Evolutionary conservation across 2,888 invertebrate species (phyloP).

Genomic region (Agrilus cyanescens): DNA sequence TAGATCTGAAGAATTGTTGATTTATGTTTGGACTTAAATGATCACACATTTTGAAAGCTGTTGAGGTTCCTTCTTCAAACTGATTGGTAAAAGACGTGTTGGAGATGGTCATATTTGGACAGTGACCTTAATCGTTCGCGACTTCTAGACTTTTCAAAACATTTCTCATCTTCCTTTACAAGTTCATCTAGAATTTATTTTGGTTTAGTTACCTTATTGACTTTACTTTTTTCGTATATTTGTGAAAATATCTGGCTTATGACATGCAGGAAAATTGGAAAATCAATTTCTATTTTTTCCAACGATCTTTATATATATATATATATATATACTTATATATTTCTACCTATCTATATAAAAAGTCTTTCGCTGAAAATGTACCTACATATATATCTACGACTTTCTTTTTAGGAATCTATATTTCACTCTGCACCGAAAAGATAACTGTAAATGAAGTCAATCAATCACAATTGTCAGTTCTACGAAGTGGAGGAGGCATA

Average conservation of each 20-base stretch:
- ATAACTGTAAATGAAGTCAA: constrained; percentile 29
- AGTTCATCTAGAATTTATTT: too few species aligned
- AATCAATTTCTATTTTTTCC: too few species aligned
- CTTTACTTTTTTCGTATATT: too few species aligned
- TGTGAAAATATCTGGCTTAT: too few species aligned
- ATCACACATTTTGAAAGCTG: constrained; percentile 8
- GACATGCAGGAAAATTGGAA: too few species aligned
- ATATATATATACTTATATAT: too few species aligned
- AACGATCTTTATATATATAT: neutral
- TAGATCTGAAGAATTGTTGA: constrained; percentile 10
- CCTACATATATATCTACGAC: neutral
- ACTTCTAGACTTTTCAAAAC: neutral
- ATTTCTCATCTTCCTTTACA: neutral
- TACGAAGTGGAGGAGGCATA: constrained; percentile 10
- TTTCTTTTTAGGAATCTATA: constrained; percentile 1
- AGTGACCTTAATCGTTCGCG: neutral
- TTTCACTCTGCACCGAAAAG: constrained; percentile 14
- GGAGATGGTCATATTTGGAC: neutral
- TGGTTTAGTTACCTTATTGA: too few species aligned
- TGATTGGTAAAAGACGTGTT: neutral
- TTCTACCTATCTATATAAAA: neutral
- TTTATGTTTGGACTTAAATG: constrained; percentile 10
- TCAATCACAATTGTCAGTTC: constrained; percentile 35
- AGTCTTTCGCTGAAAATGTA: constrained; percentile 1
- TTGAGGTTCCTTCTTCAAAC: neutral